Conservation (phyloP, 2,797 vertebrate species). For the Amblyraja radiata region DNA sequence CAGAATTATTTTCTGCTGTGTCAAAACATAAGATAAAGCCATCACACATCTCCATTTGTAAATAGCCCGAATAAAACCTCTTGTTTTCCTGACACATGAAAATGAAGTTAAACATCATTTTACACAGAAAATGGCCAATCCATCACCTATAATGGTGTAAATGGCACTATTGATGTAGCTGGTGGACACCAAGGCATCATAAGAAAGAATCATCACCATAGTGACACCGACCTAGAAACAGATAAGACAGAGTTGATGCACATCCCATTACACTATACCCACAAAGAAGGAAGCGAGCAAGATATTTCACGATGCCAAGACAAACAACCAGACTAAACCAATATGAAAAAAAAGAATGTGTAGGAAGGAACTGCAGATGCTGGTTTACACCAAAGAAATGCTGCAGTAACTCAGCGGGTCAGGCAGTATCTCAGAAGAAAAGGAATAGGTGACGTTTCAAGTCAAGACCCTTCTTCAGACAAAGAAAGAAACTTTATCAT, state of each 20-base stretch:
- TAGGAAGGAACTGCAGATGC: too few relatives aligned
- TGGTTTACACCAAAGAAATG: too few relatives aligned
- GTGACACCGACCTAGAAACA: background rate
- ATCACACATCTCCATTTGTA: background rate
- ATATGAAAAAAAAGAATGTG: background rate
- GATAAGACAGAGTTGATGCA: background rate
- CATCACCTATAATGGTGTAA: background rate
- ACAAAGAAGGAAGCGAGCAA: background rate
- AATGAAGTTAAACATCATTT: background rate
- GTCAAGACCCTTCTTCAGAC: too few relatives aligned
- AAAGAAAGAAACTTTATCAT: background rate
- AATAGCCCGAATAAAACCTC: background rate
- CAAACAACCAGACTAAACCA: background rate
- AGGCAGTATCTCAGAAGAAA: too few relatives aligned
- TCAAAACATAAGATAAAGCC: background rate
- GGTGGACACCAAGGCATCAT: background rate
- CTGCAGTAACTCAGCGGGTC: too few relatives aligned
- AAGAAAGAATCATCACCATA: background rate
- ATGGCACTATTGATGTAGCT: background rate
- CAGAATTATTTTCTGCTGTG: background rate
- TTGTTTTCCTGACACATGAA: background rate
- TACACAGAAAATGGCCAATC: background rate
- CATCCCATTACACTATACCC: background rate
- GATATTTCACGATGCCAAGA: background rate
- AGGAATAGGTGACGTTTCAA: too few relatives aligned